Percentiles rank a stretch among this genome's conserved stretches.
phyloP scores from a whole-genome alignment of 2,797 vertebrate genomes.

The Simalia tracyae region DNA sequence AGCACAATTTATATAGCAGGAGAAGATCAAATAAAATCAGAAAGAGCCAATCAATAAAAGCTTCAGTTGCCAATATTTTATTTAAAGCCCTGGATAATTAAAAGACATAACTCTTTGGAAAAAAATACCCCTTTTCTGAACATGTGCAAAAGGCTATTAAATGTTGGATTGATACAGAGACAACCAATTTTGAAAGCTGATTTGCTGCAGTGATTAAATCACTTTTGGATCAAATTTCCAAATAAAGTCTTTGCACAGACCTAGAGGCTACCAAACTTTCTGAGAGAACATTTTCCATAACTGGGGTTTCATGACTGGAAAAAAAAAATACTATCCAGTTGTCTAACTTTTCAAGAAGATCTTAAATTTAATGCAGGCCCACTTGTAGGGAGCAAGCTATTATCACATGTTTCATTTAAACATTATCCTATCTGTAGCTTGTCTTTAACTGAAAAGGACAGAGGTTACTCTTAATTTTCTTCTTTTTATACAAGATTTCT shows the following conservation, averaged over 20 bases:
- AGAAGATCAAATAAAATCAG: neutral
- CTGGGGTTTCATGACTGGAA: neutral
- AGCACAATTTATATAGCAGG: neutral
- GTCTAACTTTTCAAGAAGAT: neutral
- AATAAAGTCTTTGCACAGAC: neutral
- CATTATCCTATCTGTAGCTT: neutral
- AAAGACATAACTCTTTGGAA: neutral
- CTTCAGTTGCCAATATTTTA: neutral
- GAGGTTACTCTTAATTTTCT: neutral
- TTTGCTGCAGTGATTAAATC: neutral
- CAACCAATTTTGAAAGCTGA: neutral
- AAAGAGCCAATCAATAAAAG: neutral
- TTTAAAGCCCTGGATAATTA: neutral
- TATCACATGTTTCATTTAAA: neutral
- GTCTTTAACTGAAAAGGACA: neutral
- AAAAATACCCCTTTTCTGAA: neutral
- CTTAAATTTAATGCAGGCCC: neutral
- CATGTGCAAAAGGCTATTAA: neutral
- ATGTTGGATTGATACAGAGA: neutral
- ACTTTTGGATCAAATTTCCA: neutral
- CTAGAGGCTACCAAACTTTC: neutral
- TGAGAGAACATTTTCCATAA: neutral
- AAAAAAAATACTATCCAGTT: neutral
- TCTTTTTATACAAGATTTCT: neutral
- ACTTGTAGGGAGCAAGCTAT: neutral